These are phyloP conservation scores for Cyclophora punctaria DNA, from an alignment of 2,888 invertebrate species.

Conservation along the genomic window DNA sequence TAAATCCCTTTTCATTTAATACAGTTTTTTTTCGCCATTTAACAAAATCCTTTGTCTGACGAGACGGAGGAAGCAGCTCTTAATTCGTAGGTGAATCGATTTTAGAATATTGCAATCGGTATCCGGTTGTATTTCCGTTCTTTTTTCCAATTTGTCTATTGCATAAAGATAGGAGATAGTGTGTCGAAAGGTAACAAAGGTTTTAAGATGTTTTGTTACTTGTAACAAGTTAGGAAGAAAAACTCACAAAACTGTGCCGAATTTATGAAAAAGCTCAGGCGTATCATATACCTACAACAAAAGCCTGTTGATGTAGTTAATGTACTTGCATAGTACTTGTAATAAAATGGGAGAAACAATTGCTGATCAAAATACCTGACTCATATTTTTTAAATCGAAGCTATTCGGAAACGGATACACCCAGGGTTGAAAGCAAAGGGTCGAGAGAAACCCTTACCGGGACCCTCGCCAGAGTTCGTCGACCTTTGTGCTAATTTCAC, in stretches of 20 bases:
- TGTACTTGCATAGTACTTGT: no score
- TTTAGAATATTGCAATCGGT: slow-evolving; percentile 48
- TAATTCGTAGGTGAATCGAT: slow-evolving; percentile 1
- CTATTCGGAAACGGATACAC: not conserved
- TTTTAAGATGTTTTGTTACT: no score
- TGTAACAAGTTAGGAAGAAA: no score
- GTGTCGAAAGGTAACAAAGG: no score
- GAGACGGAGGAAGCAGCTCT: slow-evolving; percentile 15
- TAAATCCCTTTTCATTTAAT: slow-evolving; percentile 20
- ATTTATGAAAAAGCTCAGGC: no score
- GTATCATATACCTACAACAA: no score
- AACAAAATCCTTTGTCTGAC: slow-evolving; percentile 20
- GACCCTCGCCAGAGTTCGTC: slow-evolving; percentile 36
- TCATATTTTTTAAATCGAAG: no score
- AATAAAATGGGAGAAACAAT: no score
- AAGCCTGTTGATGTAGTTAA: no score
- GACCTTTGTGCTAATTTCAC: slow-evolving; percentile 51
- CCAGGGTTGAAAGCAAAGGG: slow-evolving; percentile 23
- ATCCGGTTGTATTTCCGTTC: slow-evolving; percentile 39
- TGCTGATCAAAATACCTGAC: no score
- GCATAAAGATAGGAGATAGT: not conserved
- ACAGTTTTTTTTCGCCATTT: slow-evolving; percentile 32
- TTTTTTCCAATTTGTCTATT: slow-evolving; percentile 9
- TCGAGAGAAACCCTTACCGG: slow-evolving; percentile 31
- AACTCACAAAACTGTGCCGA: no score